These are phyloP conservation scores for Nomada fabriciana DNA, from an alignment of 2,888 invertebrate species.

Conservation along the genomic window DNA sequence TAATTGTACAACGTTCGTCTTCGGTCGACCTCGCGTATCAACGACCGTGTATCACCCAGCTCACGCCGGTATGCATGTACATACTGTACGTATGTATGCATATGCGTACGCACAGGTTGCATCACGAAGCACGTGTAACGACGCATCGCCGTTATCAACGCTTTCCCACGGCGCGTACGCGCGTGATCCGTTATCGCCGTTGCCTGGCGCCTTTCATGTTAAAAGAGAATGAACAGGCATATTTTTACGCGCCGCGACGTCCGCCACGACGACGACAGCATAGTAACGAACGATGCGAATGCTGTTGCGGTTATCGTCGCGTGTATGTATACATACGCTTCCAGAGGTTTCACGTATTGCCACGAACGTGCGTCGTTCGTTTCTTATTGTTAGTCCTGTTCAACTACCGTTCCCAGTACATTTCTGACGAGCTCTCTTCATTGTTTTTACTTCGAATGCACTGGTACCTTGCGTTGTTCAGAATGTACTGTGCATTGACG, in stretches of 20 bases:
- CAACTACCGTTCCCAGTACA: too few relatives aligned
- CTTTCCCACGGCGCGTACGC: conserved; percentile 60
- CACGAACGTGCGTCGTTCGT: not conserved
- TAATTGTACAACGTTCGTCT: not conserved
- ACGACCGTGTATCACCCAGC: conserved; percentile 27
- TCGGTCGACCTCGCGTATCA: conserved; percentile 12
- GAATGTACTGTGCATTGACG: conserved; percentile 16
- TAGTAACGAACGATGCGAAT: conserved; percentile 25
- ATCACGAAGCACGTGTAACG: conserved; percentile 61
- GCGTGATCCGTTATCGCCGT: conserved; percentile 63
- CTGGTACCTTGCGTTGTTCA: too few relatives aligned
- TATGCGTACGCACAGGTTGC: conserved; percentile 47
- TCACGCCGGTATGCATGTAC: too few relatives aligned
- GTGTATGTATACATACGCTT: not conserved
- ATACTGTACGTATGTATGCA: not conserved
- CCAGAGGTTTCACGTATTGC: not conserved
- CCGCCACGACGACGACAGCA: conserved; percentile 24
- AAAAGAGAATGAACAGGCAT: conserved; percentile 48
- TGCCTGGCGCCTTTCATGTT: conserved; percentile 60
- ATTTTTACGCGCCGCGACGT: conserved; percentile 49
- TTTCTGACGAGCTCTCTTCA: too few relatives aligned
- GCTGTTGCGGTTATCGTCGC: conserved; percentile 10
- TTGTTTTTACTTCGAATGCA: too few relatives aligned
- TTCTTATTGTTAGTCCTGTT: not conserved
- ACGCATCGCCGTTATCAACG: conserved; percentile 58